Evolutionary conservation across 2,113 vertebrate species (phyloP).

Genomic region (Sakesphorus luctuosus): DNA sequence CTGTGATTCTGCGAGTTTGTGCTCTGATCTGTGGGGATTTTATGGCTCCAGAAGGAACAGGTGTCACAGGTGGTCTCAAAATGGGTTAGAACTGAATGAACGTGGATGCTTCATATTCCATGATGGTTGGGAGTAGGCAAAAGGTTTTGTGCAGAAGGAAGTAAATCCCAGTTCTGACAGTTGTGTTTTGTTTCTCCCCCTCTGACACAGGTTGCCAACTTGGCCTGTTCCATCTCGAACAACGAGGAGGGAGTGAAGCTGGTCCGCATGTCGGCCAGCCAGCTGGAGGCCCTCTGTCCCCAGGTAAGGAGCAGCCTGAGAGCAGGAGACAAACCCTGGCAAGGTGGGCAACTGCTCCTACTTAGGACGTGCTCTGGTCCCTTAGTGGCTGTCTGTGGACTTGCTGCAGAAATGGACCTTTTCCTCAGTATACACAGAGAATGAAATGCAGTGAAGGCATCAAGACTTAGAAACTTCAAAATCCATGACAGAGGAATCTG

Average conservation of each 20-base stretch:
- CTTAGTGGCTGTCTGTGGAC: accelerated
- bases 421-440: accelerated
- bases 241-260: conserved; percentile 98
- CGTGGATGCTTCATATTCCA: background rate
- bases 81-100: accelerated
- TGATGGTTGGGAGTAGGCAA: background rate
- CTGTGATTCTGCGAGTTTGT: background rate
- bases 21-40: background rate
- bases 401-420: background rate
- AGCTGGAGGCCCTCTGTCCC: conserved; percentile 94
- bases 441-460: background rate
- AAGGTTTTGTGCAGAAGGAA: background rate
- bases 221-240: conserved; percentile 98
- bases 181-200: background rate
- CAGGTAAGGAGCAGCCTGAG: conserved; percentile 79
- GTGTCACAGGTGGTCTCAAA: background rate
- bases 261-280: conserved; percentile 97
- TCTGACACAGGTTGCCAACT: conserved; percentile 90
- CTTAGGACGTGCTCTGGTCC: accelerated
- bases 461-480: background rate
- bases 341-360: background rate
- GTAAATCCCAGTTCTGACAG: background rate
- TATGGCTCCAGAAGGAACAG: background rate
- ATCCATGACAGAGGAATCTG: background rate
- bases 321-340: accelerated